These are phyloP conservation scores for Epirrita christyi DNA, from an alignment of 2,888 invertebrate species.

Conservation along the genomic window DNA sequence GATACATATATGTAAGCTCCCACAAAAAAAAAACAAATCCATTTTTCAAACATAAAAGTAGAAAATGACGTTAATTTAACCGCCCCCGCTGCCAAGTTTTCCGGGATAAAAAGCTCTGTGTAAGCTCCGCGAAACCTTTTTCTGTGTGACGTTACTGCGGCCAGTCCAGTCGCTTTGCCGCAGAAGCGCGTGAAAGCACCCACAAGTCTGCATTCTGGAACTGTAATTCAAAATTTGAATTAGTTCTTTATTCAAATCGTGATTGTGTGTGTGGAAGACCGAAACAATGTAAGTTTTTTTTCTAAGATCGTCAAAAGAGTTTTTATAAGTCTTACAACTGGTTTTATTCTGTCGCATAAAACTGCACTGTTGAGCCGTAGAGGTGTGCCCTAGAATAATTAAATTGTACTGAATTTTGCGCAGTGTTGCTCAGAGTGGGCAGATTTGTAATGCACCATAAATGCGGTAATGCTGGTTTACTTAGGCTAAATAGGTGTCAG, in stretches of 20 bases:
- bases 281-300: constrained; percentile 29
- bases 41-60: neutral
- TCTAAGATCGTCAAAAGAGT: neutral
- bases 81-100: constrained; percentile 20
- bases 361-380: constrained; percentile 18
- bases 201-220: constrained; percentile 46
- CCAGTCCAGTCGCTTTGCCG: constrained; percentile 74
- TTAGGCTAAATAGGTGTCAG: neutral
- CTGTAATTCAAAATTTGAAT: constrained; percentile 32
- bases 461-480: constrained; percentile 23
- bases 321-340: neutral
- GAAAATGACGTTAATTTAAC: constrained; percentile 3
- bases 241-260: constrained; percentile 15
- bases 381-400: constrained; percentile 11
- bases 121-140: constrained; percentile 49
- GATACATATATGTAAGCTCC: no score
- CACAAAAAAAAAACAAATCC: no score
- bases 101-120: constrained; percentile 40
- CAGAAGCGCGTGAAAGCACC: constrained; percentile 61
- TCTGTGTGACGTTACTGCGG: constrained; percentile 75
- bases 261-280: constrained; percentile 16
- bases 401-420: constrained; percentile 15
- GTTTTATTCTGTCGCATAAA: constrained; percentile 16
- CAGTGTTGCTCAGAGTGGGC: constrained; percentile 8
- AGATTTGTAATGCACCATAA: constrained; percentile 20